phyloP scores from a whole-genome alignment of 2,113 vertebrate genomes.

The Oreocharis arfaki region DNA sequence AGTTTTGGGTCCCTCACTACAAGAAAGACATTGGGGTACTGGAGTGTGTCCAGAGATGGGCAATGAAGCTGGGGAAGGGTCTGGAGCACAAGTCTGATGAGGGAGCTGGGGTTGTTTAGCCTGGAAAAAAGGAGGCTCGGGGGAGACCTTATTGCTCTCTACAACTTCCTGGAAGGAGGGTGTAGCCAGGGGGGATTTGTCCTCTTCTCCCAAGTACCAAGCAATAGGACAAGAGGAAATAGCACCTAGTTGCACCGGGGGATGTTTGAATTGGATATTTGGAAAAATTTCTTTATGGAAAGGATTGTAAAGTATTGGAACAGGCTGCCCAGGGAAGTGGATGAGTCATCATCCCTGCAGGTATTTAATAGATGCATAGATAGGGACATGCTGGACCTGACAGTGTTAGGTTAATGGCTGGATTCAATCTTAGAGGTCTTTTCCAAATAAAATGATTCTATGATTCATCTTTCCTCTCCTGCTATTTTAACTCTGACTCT shows the following conservation, averaged over 20 bases:
- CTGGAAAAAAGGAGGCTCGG: neutral
- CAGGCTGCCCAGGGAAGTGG: neutral
- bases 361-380: neutral
- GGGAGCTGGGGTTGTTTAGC: neutral
- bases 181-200: neutral
- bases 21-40: neutral
- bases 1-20: neutral
- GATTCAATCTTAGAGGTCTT: neutral
- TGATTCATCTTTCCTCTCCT: neutral
- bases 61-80: neutral
- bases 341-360: neutral
- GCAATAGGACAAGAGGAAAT: neutral
- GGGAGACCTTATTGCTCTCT: neutral
- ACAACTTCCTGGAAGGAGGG: neutral
- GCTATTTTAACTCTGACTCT: neutral
- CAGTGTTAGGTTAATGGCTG: neutral
- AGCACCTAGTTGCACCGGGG: neutral
- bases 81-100: neutral
- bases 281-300: neutral
- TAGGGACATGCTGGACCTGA: neutral
- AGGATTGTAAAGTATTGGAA: neutral
- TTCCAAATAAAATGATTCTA: neutral
- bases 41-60: accelerated
- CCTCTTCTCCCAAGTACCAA: neutral
- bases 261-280: neutral